Conservation (phyloP, 2,888 invertebrate genomes). For the Morpho helenor region DNA sequence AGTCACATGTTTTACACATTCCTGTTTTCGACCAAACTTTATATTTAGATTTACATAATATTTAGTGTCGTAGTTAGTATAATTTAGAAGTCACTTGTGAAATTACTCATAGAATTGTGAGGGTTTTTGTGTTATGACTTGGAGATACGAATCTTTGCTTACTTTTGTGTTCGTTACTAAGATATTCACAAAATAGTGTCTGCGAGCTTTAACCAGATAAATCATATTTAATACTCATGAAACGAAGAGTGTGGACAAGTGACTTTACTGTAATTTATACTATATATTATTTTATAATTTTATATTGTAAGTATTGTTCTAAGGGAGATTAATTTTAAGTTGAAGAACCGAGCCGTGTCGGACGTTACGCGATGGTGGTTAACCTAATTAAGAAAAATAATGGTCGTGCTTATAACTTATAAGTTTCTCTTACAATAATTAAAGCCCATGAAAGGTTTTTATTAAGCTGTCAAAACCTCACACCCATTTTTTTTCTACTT, state of each 20-base stretch:
- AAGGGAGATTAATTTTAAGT: conserved; percentile 28
- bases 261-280: conserved; percentile 16
- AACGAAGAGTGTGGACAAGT: conserved; percentile 13
- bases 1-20: conserved; percentile 78
- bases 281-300: conserved; percentile 20
- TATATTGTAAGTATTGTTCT: conserved; percentile 20
- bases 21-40: conserved; percentile 77
- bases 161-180: background rate
- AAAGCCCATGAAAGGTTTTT: conserved; percentile 19
- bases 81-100: conserved; percentile 27
- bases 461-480: conserved; percentile 6
- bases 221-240: conserved; percentile 7
- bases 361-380: conserved; percentile 61
- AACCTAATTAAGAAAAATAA: conserved; percentile 63
- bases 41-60: conserved; percentile 47
- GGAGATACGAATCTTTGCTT: background rate
- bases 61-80: conserved; percentile 29
- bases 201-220: background rate
- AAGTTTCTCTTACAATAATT: conserved; percentile 42
- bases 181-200: background rate
- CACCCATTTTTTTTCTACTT: background rate
- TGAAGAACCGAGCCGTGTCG: conserved; percentile 40
- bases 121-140: background rate
- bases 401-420: conserved; percentile 50
- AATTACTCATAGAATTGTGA: conserved; percentile 4